Conservation (phyloP, 2,797 vertebrate species). For the Arctocebus calabarensis region DNA sequence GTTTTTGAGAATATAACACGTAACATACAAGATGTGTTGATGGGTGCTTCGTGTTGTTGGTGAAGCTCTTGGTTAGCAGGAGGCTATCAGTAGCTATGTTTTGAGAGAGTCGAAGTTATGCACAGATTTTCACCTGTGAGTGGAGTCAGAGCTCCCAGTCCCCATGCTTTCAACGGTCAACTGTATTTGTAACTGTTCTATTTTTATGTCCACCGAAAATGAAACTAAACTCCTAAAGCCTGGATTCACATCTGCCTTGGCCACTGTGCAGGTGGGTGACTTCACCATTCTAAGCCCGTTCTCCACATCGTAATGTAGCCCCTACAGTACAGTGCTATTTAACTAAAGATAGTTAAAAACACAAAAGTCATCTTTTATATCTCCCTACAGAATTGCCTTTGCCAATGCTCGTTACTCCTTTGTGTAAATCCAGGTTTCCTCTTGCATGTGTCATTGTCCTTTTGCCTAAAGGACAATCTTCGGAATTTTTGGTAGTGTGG, state of each 20-base stretch:
- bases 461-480: neutral
- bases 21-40: neutral
- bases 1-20: neutral
- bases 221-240: neutral
- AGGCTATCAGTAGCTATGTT: neutral
- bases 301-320: neutral
- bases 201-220: conserved; percentile 1
- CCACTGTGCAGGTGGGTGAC: neutral
- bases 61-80: neutral
- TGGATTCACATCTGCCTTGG: neutral
- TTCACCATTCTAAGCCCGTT: neutral
- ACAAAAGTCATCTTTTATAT: neutral
- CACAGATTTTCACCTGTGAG: neutral
- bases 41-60: neutral
- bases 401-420: neutral
- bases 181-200: neutral
- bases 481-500: neutral
- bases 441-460: neutral
- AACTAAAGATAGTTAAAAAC: neutral
- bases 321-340: neutral
- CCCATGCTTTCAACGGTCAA: neutral
- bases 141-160: too few species aligned
- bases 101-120: neutral
- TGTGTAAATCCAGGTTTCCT: neutral
- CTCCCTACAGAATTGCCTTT: neutral